Conservation (phyloP, 2,113 vertebrate species). For the Podocnemis expansa region DNA sequence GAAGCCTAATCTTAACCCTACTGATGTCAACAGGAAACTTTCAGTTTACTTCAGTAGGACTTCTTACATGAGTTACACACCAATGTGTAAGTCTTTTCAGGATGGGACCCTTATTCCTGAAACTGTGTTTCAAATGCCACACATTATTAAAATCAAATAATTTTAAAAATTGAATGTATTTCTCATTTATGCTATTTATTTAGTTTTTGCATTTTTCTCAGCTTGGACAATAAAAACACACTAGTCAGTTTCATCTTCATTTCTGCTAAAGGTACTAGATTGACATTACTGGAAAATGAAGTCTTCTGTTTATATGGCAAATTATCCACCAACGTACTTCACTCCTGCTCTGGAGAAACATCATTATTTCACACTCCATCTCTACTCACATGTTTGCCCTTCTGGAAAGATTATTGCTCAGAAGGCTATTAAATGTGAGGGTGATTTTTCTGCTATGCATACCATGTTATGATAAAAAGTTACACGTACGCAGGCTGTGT, state of each 20-base stretch:
- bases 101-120: too few relatives aligned
- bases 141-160: too few relatives aligned
- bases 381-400: conserved; percentile 13
- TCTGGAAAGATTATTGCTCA: conserved; percentile 61
- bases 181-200: too few relatives aligned
- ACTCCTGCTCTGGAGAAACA: conserved; percentile 31
- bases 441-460: conserved; percentile 58
- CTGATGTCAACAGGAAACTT: not conserved
- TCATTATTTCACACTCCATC: conserved; percentile 47
- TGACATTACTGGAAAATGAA: conserved; percentile 34
- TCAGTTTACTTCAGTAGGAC: not conserved
- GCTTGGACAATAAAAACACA: too few relatives aligned
- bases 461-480: conserved; percentile 37
- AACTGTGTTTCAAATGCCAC: too few relatives aligned
- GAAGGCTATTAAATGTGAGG: conserved; percentile 60
- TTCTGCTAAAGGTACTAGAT: too few relatives aligned
- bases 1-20: not conserved
- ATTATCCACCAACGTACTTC: conserved; percentile 48
- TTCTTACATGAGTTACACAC: too few relatives aligned
- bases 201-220: too few relatives aligned
- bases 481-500: not conserved
- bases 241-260: too few relatives aligned
- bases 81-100: too few relatives aligned
- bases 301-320: conserved; percentile 1
- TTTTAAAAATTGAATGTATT: too few relatives aligned